A percentile compares a stretch with the other conserved stretches of the same genome.
These are phyloP conservation scores for Hipparchia sbordonii DNA, from an alignment of 2,888 invertebrate genomes.

Conservation along the genomic window DNA sequence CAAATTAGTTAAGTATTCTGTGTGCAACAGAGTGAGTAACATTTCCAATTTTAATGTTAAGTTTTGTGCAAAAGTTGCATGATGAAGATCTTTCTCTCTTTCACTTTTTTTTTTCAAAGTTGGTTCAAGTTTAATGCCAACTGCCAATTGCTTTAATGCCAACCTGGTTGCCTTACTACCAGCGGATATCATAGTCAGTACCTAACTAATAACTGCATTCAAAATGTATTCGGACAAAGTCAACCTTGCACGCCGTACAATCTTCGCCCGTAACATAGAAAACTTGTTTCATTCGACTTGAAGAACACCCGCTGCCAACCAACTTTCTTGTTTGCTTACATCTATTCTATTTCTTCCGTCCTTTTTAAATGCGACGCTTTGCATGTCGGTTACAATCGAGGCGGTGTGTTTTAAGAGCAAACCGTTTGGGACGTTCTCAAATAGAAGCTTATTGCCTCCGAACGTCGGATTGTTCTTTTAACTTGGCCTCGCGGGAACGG, in stretches of 20 bases:
- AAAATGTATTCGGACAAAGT: conserved; percentile 42
- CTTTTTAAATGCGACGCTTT: conserved; percentile 69
- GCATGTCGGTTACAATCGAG: conserved; percentile 68
- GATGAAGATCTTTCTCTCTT: too few species aligned
- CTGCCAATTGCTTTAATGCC: too few species aligned
- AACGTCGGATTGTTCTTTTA: conserved; percentile 64
- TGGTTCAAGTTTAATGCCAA: too few species aligned
- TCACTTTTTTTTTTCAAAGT: too few species aligned
- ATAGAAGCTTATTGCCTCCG: conserved; percentile 68
- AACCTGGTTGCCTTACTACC: too few species aligned
- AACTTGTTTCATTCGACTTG: conserved; percentile 66
- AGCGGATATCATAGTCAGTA: too few species aligned
- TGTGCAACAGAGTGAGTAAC: too few species aligned
- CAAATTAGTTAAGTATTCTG: too few species aligned
- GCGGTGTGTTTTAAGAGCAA: conserved; percentile 66
- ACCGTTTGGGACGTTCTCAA: conserved; percentile 67
- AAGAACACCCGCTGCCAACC: conserved; percentile 56
- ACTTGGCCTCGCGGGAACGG: conserved; percentile 52
- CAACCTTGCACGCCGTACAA: not conserved
- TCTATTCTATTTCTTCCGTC: conserved; percentile 64
- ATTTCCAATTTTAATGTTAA: too few species aligned
- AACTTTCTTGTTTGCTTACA: conserved; percentile 71
- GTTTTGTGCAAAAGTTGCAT: too few species aligned
- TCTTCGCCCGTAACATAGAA: conserved; percentile 50
- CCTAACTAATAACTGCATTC: not conserved